Evolutionary conservation across 2,888 invertebrate genomes (phyloP), one percentile per base, ranked within the genome.

Genomic region (Griposia aprilina): DNA sequence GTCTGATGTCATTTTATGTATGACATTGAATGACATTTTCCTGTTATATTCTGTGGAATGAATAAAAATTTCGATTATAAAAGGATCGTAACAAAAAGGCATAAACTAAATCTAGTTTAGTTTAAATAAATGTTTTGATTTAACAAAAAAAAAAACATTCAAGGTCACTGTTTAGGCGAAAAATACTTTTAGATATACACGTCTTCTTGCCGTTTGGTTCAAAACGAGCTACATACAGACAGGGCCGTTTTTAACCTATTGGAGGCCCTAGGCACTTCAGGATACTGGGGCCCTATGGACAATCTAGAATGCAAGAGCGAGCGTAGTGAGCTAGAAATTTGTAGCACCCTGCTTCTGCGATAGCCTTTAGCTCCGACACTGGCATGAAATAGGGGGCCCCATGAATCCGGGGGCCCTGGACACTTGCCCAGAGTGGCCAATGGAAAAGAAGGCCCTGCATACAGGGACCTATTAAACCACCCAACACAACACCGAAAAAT

Each of bases 21-120:
- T 50, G 50, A n/a, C 20, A 30, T 23, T 23, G 13, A 23, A 23
- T 30, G 15, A 23, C 3, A 45, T 63, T 76, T 76, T 63, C 76
- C 52, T 76, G 55, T 76, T 76, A 20, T 76, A 48, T 55, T 26
- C 17, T 75, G 13, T 52, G 26, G 74, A 62, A 26, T 75, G 0
- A 23, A 5, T 30, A 57, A 30, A 48, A 20, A 20, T 3, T 6
- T 66, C 11, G 11, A 66, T 11, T 26, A 20, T 45, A n/a, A 45
- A n/a, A 41, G 17, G 41, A 45, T n/a, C 17, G 5, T n/a, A 17
- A n/a, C 17, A 41, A n/a, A 17, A 41, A 60, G 17, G 17, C 8
- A 20, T 60, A 26, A 60, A 45, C 15, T 10, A 41, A 65, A 15
- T 65, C 41, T 8, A 41, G 17, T 17, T 2, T 41, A n/a, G n/a